Evolutionary conservation across 2,888 invertebrate species (phyloP), one percentile per base, ranked within the genome.

Genomic region (Ophion costatus): DNA sequence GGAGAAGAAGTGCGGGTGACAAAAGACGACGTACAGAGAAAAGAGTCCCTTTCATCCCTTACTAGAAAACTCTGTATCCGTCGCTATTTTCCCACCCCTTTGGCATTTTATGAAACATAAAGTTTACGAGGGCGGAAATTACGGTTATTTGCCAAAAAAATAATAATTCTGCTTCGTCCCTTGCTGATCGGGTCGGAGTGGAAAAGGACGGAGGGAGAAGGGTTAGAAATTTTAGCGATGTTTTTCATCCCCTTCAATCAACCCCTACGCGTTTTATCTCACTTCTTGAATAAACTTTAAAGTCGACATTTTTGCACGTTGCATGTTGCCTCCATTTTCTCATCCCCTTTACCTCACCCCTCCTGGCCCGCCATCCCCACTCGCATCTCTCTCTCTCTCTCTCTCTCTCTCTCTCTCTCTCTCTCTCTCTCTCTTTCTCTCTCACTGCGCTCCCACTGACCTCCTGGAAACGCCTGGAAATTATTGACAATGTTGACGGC

Each of bases 401-500:
- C 51, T 17, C 9, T 81, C 51, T 5, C 14, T 17, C 17, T 51
- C 51, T 17, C 51, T 17, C 42, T 57, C 38, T n/a, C 56, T 20
- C 66, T n/a, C 69, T 17, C 56, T 51, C 14, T 5, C 14, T 5
- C 51, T n/a, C 56, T 20, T 59, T n/a, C 69, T 17, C 56, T 51
- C 14, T 5, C 14, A 1, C 51, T 51, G 17, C 5, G 20, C 33
- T 45, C 42, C 70, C 20, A 59, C 22, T 70, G 64, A 63, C 80
- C 57, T 38, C 22, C 33, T 69, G 63, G 78, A 75, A 81, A 81
- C 74, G 81, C 78, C 81, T 84, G 78, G 64, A 61, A 81, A 84
- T 81, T 84, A 84, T 84, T 84, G 78, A 84, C 75, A 81, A 84
- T 70, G 56, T 38, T 78, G 33, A 51, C 57, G 66, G n/a, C 56